A percentile compares a stretch with the other conserved stretches of the same genome.
Conservation (phyloP, 2,113 vertebrate species). For the Corynorhinus townsendii region DNA sequence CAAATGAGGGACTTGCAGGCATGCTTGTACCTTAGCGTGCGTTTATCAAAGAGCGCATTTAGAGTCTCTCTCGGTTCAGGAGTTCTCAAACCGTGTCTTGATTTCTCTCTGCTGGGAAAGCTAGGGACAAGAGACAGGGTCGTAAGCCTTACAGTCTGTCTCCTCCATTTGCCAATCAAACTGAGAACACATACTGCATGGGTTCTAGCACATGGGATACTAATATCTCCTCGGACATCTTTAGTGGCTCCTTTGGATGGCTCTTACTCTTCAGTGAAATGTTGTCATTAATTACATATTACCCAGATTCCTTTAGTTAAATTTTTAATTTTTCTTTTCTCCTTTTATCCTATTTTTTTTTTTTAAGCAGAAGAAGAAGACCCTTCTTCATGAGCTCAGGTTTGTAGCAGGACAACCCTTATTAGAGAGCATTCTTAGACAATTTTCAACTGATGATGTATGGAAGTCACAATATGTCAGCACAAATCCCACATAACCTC, state of each 20-base stretch:
- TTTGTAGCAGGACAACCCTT: neutral
- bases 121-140: neutral
- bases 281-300: neutral
- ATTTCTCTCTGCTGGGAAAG: neutral
- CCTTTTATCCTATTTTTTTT: neutral
- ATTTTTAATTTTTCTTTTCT: neutral
- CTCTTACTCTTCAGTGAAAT: neutral
- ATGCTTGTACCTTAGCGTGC: neutral
- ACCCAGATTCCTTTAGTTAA: neutral
- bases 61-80: neutral
- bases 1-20: neutral
- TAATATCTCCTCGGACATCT: neutral
- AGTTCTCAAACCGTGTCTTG: neutral
- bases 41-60: neutral
- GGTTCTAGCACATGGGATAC: neutral
- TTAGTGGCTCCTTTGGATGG: neutral
- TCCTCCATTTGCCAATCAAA: accelerated
- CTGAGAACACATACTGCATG: neutral
- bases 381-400: neutral
- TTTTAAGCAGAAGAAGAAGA: neutral
- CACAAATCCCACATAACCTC: neutral
- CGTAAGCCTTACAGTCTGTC: neutral
- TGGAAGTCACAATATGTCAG: neutral
- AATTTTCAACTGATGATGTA: neutral
- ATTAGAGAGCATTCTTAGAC: neutral